Evolutionary conservation across 1,140 invertebrate genomes (phyloP).

Genomic region (Ruditapes philippinarum): DNA sequence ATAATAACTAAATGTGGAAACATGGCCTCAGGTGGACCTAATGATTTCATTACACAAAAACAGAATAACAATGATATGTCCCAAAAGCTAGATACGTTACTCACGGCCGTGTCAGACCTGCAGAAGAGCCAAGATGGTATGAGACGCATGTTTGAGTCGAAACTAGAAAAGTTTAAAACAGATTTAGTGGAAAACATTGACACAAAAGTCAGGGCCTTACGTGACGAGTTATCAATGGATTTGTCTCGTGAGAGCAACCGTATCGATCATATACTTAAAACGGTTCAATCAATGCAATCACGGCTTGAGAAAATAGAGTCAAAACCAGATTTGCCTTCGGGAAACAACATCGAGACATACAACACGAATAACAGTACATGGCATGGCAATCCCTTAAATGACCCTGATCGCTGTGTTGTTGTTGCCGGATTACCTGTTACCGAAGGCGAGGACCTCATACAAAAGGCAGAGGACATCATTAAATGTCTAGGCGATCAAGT

Average conservation of each 20-base stretch:
- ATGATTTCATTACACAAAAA: neutral
- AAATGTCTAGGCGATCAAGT: too few relatives aligned
- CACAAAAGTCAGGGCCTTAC: slow-evolving; percentile 38
- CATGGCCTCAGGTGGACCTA: neutral
- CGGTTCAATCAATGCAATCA: slow-evolving; percentile 54
- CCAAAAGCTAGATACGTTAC: slow-evolving; percentile 44
- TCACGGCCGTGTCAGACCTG: neutral
- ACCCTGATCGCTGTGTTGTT: too few relatives aligned
- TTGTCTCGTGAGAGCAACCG: neutral
- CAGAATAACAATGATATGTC: neutral
- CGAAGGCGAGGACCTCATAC: too few relatives aligned
- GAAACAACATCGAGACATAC: neutral
- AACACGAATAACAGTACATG: too few relatives aligned
- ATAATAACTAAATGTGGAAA: neutral
- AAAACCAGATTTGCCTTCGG: neutral
- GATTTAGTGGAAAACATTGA: slow-evolving; percentile 54
- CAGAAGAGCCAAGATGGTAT: slow-evolving; percentile 52
- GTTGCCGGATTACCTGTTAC: too few relatives aligned
- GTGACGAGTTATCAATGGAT: slow-evolving; percentile 41
- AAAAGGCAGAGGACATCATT: too few relatives aligned
- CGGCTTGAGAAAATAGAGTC: slow-evolving; percentile 21
- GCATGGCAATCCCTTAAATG: too few relatives aligned
- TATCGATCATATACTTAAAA: too few relatives aligned
- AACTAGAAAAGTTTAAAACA: slow-evolving; percentile 53
- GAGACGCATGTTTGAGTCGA: slow-evolving; percentile 58